These are phyloP conservation scores for Lophotis ruficrista DNA, from an alignment of 2,113 vertebrate species.

Conservation along the genomic window DNA sequence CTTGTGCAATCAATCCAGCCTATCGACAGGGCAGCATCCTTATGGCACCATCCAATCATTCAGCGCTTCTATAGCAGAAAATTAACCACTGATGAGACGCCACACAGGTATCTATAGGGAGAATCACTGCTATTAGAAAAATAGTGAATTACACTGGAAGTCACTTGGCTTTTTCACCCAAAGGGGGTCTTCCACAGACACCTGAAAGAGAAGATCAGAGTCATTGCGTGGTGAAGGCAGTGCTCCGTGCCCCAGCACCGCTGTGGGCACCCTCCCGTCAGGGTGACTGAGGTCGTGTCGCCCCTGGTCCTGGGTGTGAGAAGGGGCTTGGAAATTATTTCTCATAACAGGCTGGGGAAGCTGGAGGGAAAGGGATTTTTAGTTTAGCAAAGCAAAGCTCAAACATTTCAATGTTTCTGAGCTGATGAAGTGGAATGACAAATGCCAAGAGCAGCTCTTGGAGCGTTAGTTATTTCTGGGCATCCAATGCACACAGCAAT, in stretches of 20 bases:
- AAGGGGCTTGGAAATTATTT: not conserved
- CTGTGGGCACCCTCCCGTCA: not conserved
- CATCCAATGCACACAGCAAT: not conserved
- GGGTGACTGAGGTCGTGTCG: accelerated
- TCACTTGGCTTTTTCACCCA: not conserved
- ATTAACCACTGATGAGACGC: not conserved
- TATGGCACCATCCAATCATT: not conserved
- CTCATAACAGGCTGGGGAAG: not conserved
- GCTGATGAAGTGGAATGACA: not conserved
- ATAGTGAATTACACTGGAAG: not conserved
- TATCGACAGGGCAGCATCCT: not conserved
- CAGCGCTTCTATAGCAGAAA: not conserved
- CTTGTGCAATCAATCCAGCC: not conserved
- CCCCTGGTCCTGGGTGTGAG: not conserved
- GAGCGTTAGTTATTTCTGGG: not conserved
- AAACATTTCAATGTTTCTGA: not conserved
- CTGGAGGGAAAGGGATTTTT: not conserved
- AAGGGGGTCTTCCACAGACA: not conserved
- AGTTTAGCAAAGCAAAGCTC: not conserved
- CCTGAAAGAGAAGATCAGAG: not conserved
- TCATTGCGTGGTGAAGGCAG: accelerated
- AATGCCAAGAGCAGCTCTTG: not conserved
- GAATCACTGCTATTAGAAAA: not conserved
- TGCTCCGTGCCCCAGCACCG: not conserved
- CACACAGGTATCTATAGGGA: not conserved